phyloP scores from a whole-genome alignment of 2,113 vertebrate species.

The Pituophis catenifer region DNA sequence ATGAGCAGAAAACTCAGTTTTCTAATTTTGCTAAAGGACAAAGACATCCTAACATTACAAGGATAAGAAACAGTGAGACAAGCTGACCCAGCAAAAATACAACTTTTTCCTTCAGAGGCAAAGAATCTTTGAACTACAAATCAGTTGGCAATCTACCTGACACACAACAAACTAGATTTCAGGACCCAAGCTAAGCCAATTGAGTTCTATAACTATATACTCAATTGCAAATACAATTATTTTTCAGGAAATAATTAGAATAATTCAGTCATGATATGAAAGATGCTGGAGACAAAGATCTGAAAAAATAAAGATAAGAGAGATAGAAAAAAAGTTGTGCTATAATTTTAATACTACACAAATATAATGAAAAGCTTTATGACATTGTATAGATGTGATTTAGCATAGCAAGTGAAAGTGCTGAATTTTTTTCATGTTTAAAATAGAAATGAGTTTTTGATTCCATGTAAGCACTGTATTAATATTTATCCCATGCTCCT shows the following conservation, averaged over 20 bases:
- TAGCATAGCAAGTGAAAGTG: neutral
- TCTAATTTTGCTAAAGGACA: neutral
- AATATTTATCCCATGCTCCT: neutral
- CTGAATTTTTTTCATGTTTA: neutral
- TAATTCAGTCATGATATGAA: neutral
- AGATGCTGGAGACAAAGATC: neutral
- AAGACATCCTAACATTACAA: neutral
- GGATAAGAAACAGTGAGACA: neutral
- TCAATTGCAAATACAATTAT: neutral
- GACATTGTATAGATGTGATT: neutral
- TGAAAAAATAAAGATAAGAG: neutral
- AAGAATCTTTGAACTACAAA: neutral
- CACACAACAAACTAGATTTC: neutral
- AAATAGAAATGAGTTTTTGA: neutral
- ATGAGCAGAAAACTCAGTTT: neutral
- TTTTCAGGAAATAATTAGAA: neutral
- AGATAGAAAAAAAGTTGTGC: neutral
- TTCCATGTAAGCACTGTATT: neutral
- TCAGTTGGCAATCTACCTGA: neutral
- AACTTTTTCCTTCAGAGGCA: neutral
- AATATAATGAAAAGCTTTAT: neutral
- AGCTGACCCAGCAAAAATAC: neutral
- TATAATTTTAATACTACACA: neutral
- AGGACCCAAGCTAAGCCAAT: neutral
- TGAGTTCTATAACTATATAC: neutral